Conservation (phyloP, 2,888 invertebrate genomes). For the Pemphredon lugubris region DNA sequence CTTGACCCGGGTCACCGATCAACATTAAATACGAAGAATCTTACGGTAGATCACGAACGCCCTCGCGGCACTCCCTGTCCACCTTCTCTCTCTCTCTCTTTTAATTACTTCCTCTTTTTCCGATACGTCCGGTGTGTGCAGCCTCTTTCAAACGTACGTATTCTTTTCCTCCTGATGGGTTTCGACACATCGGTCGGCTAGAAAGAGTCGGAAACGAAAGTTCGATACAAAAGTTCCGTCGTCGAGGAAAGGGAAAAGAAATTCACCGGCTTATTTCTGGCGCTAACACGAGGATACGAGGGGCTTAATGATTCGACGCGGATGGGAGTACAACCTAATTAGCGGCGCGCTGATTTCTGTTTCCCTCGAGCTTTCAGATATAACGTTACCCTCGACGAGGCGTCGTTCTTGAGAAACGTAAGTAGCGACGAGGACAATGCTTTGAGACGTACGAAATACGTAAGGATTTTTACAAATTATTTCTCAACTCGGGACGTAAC, state of each 20-base stretch:
- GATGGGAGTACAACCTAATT: conserved; percentile 43
- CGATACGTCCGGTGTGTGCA: too few species aligned
- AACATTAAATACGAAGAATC: too few species aligned
- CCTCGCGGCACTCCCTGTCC: too few species aligned
- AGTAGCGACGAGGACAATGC: neutral
- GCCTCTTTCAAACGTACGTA: too few species aligned
- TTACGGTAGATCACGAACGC: too few species aligned
- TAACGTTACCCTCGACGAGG: neutral
- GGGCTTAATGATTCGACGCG: conserved; percentile 13
- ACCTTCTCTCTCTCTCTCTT: neutral
- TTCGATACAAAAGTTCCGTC: neutral
- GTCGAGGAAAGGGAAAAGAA: neutral
- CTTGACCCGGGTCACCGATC: too few species aligned
- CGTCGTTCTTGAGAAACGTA: neutral
- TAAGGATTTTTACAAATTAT: neutral
- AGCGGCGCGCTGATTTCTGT: conserved; percentile 13
- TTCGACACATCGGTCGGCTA: too few species aligned
- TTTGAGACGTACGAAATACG: too few species aligned
- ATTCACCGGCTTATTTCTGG: neutral
- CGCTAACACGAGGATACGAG: neutral
- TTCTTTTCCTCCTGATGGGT: too few species aligned
- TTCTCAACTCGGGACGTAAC: too few species aligned
- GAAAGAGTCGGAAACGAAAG: neutral
- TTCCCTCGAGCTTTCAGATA: neutral
- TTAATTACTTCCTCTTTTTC: neutral